Evolutionary conservation across 1,140 invertebrate species (phyloP).

Genomic region (Contarinia nasturtii): DNA sequence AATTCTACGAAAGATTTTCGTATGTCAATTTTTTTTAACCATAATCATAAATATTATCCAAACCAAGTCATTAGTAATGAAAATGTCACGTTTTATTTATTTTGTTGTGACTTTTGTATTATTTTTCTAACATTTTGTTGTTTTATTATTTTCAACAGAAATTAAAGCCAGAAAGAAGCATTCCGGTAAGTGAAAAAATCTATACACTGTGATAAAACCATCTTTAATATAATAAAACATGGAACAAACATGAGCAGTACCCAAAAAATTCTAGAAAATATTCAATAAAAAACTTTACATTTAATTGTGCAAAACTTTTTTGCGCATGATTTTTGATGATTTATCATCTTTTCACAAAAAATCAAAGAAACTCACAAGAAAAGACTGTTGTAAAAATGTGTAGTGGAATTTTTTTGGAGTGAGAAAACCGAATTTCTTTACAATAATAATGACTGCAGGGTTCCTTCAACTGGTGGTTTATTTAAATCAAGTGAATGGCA

Average conservation of each 20-base stretch:
- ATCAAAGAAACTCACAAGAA: no score
- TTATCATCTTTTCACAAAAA: not conserved
- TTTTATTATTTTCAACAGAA: conserved; percentile 34
- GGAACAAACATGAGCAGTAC: not conserved
- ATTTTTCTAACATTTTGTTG: conserved; percentile 4
- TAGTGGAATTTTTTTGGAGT: no score
- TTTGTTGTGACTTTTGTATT: conserved; percentile 2
- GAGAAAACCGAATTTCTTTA: no score
- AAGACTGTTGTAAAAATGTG: no score
- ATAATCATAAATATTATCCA: not conserved
- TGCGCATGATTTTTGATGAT: not conserved
- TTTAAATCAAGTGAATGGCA: no score
- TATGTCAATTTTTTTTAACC: not conserved
- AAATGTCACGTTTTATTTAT: not conserved
- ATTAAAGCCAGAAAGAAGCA: conserved; percentile 52
- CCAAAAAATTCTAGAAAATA: not conserved
- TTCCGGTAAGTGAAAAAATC: conserved; percentile 36
- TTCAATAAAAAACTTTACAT: not conserved
- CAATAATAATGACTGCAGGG: no score
- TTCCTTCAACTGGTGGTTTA: no score
- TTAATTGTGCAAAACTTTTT: not conserved
- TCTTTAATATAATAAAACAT: not conserved
- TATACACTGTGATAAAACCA: not conserved
- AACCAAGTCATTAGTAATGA: not conserved
- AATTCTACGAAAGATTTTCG: not conserved